A percentile compares a stretch with the other conserved stretches of the same genome.
Evolutionary conservation across 2,113 vertebrate species (phyloP).

Genomic region (Ardeotis arabs): DNA sequence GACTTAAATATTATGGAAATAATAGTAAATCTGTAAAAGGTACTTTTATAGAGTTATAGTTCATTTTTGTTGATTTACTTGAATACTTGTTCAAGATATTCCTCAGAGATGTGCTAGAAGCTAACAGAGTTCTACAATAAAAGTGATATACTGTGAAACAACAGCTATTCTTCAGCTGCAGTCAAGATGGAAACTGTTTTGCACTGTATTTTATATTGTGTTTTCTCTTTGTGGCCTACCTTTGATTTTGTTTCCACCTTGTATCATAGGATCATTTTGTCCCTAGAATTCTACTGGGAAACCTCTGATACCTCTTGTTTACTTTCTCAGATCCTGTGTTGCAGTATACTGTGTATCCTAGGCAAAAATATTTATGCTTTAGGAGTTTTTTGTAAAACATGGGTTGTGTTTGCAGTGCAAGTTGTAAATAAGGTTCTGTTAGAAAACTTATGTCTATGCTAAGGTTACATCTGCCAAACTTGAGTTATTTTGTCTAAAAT

Average conservation of each 20-base stretch:
- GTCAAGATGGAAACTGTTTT: conserved; percentile 12
- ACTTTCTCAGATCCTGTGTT: not conserved
- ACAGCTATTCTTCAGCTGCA: conserved; percentile 9
- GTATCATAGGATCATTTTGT: not conserved
- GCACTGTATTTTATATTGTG: not conserved
- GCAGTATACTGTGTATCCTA: not conserved
- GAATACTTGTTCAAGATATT: not conserved
- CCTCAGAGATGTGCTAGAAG: not conserved
- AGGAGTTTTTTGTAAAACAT: not conserved
- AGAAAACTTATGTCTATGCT: not conserved
- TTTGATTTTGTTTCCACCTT: conserved; percentile 23
- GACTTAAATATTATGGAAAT: conserved; percentile 15
- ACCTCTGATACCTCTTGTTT: not conserved
- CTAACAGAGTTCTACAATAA: not conserved
- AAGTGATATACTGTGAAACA: conserved; percentile 27
- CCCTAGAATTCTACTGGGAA: not conserved
- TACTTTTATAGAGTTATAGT: not conserved
- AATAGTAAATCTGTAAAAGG: not conserved
- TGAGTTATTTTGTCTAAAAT: not conserved
- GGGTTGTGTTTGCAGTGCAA: fast-evolving
- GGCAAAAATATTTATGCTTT: not conserved
- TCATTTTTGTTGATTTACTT: conserved; percentile 22
- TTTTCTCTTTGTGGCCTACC: conserved; percentile 3
- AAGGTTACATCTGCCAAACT: not conserved
- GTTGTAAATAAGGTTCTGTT: not conserved